A percentile compares a stretch with the other conserved stretches of the same genome.
phyloP scores from a whole-genome alignment of 1,140 invertebrate genomes.

The Drosophila nannoptera region DNA sequence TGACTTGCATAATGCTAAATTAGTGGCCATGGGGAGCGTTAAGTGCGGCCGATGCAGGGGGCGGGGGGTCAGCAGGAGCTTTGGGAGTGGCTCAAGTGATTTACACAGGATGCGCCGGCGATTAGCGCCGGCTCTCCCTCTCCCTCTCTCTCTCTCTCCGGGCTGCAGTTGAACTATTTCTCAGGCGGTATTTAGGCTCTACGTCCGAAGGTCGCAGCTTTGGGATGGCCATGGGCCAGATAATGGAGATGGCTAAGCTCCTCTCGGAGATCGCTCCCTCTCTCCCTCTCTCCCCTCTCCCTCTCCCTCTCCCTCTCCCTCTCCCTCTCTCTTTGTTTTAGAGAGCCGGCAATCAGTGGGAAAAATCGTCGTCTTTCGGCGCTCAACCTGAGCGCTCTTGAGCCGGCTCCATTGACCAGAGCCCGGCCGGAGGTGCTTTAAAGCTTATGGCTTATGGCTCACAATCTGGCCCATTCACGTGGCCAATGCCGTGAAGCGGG shows the following conservation, averaged over 20 bases:
- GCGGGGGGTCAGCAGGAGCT: too few relatives aligned
- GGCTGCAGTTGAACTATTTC: not conserved
- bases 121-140: constrained; percentile 21
- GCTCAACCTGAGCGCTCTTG: constrained; percentile 10
- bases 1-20: constrained; percentile 74
- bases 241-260: too few relatives aligned
- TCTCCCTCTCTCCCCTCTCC: not conserved
- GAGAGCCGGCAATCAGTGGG: constrained; percentile 11
- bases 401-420: constrained; percentile 36
- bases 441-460: constrained; percentile 52
- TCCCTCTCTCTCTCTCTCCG: not conserved
- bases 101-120: constrained; percentile 35
- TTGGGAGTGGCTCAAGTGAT: constrained; percentile 27
- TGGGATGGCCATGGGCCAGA: too few relatives aligned
- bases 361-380: constrained; percentile 39
- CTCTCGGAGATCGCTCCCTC: too few relatives aligned
- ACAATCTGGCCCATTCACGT: constrained; percentile 46
- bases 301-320: not conserved
- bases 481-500: constrained; percentile 23
- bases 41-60: constrained; percentile 4
- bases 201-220: too few relatives aligned
- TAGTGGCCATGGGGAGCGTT: constrained; percentile 55
- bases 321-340: not conserved
- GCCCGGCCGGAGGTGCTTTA: constrained; percentile 24
- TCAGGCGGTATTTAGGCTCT: too few relatives aligned